phyloP scores from a whole-genome alignment of 2,113 vertebrate genomes.

The Indicator indicator region DNA sequence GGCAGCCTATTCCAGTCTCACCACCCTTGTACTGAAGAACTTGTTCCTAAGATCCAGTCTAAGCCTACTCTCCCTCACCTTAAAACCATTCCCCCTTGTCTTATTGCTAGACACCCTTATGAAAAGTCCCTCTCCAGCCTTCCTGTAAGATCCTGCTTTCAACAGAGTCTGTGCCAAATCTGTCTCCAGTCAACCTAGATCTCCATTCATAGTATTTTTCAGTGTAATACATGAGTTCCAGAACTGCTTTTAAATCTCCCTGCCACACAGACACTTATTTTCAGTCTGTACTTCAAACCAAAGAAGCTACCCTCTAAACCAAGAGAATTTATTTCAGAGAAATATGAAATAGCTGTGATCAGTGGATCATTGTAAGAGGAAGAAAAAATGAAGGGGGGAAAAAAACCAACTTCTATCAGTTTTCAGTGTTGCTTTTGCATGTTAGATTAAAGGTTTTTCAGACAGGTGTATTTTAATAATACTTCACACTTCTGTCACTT shows the following conservation, averaged over 20 bases:
- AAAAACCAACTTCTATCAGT: not conserved
- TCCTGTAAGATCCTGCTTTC: not conserved
- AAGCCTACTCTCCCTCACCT: no score
- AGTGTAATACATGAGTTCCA: not conserved
- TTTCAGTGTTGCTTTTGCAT: not conserved
- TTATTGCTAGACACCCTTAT: no score
- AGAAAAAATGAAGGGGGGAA: not conserved
- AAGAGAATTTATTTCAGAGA: not conserved
- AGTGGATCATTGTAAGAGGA: not conserved
- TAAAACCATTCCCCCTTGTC: no score
- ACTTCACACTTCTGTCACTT: constrained; percentile 10
- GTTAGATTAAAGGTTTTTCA: not conserved
- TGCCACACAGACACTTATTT: not conserved
- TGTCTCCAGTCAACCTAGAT: not conserved
- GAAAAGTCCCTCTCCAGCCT: no score
- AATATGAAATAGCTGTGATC: not conserved
- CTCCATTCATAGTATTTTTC: not conserved
- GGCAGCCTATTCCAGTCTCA: no score
- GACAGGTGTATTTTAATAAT: constrained; percentile 13
- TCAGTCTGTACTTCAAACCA: not conserved
- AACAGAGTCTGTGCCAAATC: not conserved
- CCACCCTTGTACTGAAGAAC: no score
- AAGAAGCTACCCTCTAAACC: not conserved
- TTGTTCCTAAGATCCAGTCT: no score
- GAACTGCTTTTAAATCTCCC: not conserved